Conservation (phyloP, 2,888 invertebrate species). For the Pseudoips prasinana region DNA sequence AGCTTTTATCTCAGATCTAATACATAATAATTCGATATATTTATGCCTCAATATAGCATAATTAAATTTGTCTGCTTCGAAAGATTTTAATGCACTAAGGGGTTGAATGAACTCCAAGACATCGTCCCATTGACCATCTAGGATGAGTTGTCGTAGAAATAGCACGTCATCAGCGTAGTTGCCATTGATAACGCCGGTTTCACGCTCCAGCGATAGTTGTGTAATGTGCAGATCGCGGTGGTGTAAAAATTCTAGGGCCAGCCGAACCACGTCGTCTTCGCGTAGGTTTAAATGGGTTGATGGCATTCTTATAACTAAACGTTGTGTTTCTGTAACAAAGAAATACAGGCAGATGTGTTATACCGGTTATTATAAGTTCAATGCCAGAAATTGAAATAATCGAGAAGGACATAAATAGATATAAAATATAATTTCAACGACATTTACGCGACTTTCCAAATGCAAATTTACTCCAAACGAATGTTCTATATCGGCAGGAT, state of each 20-base stretch:
- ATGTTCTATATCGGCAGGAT: too few species aligned
- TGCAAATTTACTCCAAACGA: too few species aligned
- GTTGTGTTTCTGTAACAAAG: conserved; percentile 49
- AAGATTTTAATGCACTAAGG: conserved; percentile 89
- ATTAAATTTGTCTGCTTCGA: conserved; percentile 92
- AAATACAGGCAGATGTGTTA: conserved; percentile 3
- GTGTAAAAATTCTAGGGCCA: conserved; percentile 92
- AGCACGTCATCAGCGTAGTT: conserved; percentile 96
- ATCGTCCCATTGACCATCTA: conserved; percentile 99
- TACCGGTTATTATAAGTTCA: neutral
- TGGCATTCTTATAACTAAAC: conserved; percentile 81
- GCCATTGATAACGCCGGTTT: conserved; percentile 97
- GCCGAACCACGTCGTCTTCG: conserved; percentile 94
- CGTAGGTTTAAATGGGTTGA: conserved; percentile 92
- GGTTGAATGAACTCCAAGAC: conserved; percentile 98
- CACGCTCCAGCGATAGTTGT: conserved; percentile 94
- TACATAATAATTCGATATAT: conserved; percentile 95
- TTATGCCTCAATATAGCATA: conserved; percentile 95
- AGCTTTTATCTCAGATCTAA: conserved; percentile 95
- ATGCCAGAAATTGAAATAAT: too few species aligned
- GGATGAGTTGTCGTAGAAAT: conserved; percentile 95
- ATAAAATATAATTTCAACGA: too few species aligned
- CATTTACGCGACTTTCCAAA: too few species aligned
- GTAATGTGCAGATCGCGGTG: conserved; percentile 96
- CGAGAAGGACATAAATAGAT: too few species aligned